Conservation (phyloP, 2,888 invertebrate species). For the Noctua comes region DNA sequence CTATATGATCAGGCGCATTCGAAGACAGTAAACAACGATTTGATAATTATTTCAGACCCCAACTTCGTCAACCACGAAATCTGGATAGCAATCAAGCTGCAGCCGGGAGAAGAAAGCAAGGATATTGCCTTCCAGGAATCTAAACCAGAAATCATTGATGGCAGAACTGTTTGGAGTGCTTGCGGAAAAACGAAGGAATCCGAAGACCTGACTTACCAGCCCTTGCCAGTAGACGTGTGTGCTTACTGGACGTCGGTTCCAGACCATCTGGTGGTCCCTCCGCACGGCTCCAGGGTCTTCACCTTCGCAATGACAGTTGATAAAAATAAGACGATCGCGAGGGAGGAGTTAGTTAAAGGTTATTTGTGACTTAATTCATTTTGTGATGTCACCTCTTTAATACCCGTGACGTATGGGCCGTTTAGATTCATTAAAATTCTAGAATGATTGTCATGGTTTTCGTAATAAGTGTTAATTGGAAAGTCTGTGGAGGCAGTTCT, state of each 20-base stretch:
- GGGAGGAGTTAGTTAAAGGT: slow-evolving; percentile 84
- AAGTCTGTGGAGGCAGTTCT: neutral
- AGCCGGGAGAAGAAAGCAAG: slow-evolving; percentile 82
- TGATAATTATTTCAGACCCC: slow-evolving; percentile 77
- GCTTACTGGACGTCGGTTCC: slow-evolving; percentile 88
- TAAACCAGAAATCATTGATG: slow-evolving; percentile 81
- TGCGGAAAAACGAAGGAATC: slow-evolving; percentile 84
- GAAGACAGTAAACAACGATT: neutral
- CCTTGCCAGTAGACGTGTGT: slow-evolving; percentile 81
- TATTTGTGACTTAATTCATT: slow-evolving; percentile 55
- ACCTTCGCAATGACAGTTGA: slow-evolving; percentile 90
- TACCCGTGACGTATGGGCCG: neutral
- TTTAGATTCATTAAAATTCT: neutral
- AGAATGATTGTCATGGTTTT: neutral
- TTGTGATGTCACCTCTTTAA: slow-evolving; percentile 13
- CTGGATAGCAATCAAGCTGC: slow-evolving; percentile 85
- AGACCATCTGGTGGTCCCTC: slow-evolving; percentile 86
- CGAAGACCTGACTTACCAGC: slow-evolving; percentile 83
- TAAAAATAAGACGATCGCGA: slow-evolving; percentile 86
- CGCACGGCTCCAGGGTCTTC: slow-evolving; percentile 84
- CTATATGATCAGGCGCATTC: neutral
- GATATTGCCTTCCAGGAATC: slow-evolving; percentile 84
- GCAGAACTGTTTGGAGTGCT: slow-evolving; percentile 81
- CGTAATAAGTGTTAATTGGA: neutral
- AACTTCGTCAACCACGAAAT: slow-evolving; percentile 85